Evolutionary conservation across 2,113 vertebrate genomes (phyloP).

Genomic region (Alectura lathami): DNA sequence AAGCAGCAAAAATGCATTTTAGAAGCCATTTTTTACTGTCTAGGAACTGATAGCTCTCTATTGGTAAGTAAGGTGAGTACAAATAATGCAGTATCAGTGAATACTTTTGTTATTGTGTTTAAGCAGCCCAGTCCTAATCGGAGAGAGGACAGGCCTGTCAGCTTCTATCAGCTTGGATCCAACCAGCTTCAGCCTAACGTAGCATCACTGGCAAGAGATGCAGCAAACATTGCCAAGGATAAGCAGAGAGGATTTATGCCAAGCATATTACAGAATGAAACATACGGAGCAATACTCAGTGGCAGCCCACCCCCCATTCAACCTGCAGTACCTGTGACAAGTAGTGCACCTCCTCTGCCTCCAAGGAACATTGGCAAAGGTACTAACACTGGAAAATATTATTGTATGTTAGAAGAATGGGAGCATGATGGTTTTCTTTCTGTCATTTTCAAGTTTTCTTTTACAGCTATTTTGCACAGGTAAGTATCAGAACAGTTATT

Average conservation of each 20-base stretch:
- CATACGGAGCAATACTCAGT: conserved; percentile 90
- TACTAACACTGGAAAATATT: conserved; percentile 16
- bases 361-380: conserved; percentile 94
- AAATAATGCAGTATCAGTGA: not conserved
- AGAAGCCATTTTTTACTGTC: not conserved
- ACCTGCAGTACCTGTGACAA: conserved; percentile 62
- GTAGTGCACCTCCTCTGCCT: conserved; percentile 89
- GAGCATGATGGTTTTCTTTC: not conserved
- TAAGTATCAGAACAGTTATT: not conserved
- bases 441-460: not conserved
- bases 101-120: not conserved
- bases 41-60: not conserved
- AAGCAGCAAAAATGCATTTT: not conserved
- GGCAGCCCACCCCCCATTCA: conserved; percentile 74
- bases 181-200: conserved; percentile 81
- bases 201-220: conserved; percentile 80
- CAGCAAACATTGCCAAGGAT: conserved; percentile 83
- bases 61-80: not conserved
- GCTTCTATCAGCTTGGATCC: conserved; percentile 90
- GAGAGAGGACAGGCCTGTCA: conserved; percentile 93
- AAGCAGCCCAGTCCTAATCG: conserved; percentile 93
- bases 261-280: conserved; percentile 95
- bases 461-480: not conserved
- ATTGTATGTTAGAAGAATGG: not conserved
- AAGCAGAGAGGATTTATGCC: conserved; percentile 89